Evolutionary conservation across 2,113 vertebrate species (phyloP), one percentile per base, ranked within the genome.

Genomic region (Arothron firmamentum): DNA sequence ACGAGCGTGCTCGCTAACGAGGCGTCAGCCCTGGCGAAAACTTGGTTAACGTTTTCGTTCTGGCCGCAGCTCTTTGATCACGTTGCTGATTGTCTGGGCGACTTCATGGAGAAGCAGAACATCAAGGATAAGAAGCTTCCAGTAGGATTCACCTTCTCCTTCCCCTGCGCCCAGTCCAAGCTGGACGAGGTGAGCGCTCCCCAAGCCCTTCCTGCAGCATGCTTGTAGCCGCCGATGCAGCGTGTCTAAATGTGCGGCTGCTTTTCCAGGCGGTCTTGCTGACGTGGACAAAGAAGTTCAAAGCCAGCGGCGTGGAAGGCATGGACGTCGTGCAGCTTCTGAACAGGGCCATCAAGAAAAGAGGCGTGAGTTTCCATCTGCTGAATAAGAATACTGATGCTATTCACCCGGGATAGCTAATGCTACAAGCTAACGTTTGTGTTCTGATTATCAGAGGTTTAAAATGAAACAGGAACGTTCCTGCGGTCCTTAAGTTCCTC

Each of bases 101-200:
- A 99, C 86, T 99, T 99, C 69, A 96, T 99, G 93, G 95, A 98
- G 74, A 99, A 97, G 75, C 95, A 92, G 47, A 93, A 95, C 43
- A 98, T 99, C 82, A 98, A 98, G 74, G 94, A 96, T 83, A 98
- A 99, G 82, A 98, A 96, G 42, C 83, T 98, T 50, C 97, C 97
- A 0, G 93, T 99, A 0, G 97, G 96, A 47, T 94, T 99, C 80
- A 99, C 97, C 0, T 99, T 99, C 87, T 99, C 97, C 34, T 99
- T 99, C 82, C 97, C 97, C 0, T 99, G 97, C 45, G 85, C 85
- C 57, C 97, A 99, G 2, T 88, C 87, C 73, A 98, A 94, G 83
- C 90, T 99, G 60, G 94, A 98, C 7, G 96, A 99, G 96, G 97
- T 99, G 89, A 82, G 67, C 47, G n/a, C 23, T 28, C 25, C 25